These are phyloP conservation scores for Nomada goodeniana DNA, from an alignment of 2,888 invertebrate species.

Conservation along the genomic window DNA sequence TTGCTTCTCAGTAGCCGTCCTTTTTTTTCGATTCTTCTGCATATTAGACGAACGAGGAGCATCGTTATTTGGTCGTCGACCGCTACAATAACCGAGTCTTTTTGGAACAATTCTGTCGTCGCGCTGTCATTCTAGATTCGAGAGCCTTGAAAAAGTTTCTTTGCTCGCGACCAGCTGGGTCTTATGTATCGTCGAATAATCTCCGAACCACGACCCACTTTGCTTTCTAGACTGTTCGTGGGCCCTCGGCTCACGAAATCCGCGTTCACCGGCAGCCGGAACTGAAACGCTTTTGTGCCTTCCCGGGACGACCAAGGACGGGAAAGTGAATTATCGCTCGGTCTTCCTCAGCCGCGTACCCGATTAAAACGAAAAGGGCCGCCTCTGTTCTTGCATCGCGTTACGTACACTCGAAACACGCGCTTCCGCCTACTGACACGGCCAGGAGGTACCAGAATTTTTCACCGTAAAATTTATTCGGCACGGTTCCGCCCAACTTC, in stretches of 20 bases:
- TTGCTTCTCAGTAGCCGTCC: not conserved
- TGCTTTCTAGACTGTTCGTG: slow-evolving; percentile 41
- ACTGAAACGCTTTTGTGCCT: slow-evolving; percentile 74
- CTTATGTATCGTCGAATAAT: slow-evolving; percentile 57
- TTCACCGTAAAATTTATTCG: too few relatives aligned
- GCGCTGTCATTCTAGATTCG: not conserved
- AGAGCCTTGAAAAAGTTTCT: slow-evolving; percentile 12
- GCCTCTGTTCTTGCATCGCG: slow-evolving; percentile 22
- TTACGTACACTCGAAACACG: not conserved
- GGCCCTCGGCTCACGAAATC: slow-evolving; percentile 65
- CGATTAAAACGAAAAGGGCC: slow-evolving; percentile 58
- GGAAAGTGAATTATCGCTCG: slow-evolving; percentile 73
- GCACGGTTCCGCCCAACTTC: not conserved
- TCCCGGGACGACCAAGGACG: slow-evolving; percentile 76
- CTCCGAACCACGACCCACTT: slow-evolving; percentile 66
- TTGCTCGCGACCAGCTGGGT: slow-evolving; percentile 42
- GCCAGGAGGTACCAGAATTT: too few relatives aligned
- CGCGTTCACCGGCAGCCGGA: slow-evolving; percentile 72
- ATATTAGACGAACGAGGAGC: not conserved
- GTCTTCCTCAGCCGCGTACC: slow-evolving; percentile 45
- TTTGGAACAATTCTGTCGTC: not conserved
- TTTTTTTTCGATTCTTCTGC: not conserved
- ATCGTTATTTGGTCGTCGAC: not conserved
- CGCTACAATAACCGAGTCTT: not conserved
- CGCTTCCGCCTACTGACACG: not conserved